phyloP scores from a whole-genome alignment of 1,140 invertebrate species.

The Apocrypta bakeri region DNA sequence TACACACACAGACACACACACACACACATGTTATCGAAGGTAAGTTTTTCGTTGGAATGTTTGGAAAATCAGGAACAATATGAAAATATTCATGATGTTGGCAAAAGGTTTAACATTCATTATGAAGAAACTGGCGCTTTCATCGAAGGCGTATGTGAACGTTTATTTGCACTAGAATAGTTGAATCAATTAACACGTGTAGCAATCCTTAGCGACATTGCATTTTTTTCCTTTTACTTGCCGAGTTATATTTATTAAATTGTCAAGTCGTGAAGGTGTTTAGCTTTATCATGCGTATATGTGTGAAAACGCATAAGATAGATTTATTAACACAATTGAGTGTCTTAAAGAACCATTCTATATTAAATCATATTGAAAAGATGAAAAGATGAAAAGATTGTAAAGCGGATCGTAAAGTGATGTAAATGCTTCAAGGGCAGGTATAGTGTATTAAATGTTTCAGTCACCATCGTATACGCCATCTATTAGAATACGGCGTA shows the following conservation, averaged over 20 bases:
- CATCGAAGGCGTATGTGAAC: not conserved
- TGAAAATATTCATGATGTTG: not conserved
- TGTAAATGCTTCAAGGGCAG: not conserved
- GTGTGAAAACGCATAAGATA: no score
- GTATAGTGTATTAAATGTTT: no score
- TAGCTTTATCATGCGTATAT: not conserved
- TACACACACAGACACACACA: no score
- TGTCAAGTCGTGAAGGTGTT: no score
- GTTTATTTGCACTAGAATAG: not conserved
- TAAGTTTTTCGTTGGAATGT: not conserved
- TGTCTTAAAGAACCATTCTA: no score
- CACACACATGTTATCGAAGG: not conserved
- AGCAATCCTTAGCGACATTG: not conserved
- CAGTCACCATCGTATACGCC: no score
- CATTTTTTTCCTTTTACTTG: no score
- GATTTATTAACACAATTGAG: no score
- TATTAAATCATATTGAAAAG: no score
- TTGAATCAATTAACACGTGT: not conserved
- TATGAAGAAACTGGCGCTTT: not conserved
- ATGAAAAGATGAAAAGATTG: not conserved
- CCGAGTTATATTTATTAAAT: no score
- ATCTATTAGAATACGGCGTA: no score
- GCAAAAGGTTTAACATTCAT: not conserved
- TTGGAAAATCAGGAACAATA: not conserved
- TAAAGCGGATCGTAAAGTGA: not conserved